Percentiles rank a stretch among this genome's conserved stretches.
These are phyloP conservation scores for Heliconius hermathena DNA, from an alignment of 1,140 invertebrate species.

Conservation along the genomic window DNA sequence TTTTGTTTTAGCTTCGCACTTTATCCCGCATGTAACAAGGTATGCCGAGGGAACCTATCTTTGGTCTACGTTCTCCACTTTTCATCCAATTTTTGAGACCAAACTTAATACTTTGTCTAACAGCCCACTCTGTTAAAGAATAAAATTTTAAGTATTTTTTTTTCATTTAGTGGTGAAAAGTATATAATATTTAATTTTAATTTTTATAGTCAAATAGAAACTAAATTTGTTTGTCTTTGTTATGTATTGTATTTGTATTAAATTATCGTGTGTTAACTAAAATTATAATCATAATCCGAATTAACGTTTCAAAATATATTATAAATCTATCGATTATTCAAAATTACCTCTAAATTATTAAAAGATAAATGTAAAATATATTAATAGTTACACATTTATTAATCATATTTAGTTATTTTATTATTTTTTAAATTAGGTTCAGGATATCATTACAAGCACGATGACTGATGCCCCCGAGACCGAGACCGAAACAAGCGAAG, in stretches of 20 bases:
- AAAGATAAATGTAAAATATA: too few species aligned
- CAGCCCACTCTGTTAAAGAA: not conserved
- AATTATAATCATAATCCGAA: too few species aligned
- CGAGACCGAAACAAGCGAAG: conserved; percentile 67
- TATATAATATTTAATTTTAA: not conserved
- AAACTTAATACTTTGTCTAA: too few species aligned
- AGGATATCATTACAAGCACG: conserved; percentile 73
- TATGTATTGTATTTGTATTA: too few species aligned
- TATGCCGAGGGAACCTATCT: not conserved
- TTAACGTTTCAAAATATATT: too few species aligned
- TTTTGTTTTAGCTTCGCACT: not conserved
- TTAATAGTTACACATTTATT: too few species aligned
- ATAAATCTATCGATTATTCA: too few species aligned
- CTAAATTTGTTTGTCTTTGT: too few species aligned
- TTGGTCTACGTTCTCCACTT: not conserved
- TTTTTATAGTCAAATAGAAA: not conserved
- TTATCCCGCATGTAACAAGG: not conserved
- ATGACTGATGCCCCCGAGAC: conserved; percentile 67
- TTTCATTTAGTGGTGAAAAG: too few species aligned
- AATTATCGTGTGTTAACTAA: too few species aligned
- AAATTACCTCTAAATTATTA: too few species aligned
- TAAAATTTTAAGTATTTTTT: too few species aligned
- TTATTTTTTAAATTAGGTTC: conserved; percentile 18
- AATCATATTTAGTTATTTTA: not conserved
- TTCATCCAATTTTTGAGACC: not conserved